Base-by-base conservation (phyloP, 2,888 invertebrate species). In the Junonia oenone region DNA sequence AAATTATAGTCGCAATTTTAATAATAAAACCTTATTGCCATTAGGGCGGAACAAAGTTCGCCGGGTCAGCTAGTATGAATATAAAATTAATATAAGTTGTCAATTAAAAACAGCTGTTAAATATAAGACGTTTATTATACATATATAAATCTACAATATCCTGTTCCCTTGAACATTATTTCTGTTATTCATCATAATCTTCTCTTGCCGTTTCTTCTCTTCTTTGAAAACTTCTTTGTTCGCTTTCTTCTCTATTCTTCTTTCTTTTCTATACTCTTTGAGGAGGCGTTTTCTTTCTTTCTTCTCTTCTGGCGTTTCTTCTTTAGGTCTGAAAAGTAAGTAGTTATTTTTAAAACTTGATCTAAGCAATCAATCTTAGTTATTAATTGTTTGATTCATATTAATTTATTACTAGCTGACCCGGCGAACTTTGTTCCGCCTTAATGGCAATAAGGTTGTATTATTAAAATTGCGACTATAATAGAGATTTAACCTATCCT, bases 211-310 rank as follows among this genome's bases (percentile, higher is more conserved):
- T 69, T 95, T 95, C 83, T 95, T 94, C 72, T 97, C 97, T 66
- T 96, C 95, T 72, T 95, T 97, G 75, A 97, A 97, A 0, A 96
- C 96, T 31, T 93, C 90, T 9, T 92, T 91, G 73, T 97, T 97
- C 0, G 94, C 93, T 76, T 97, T 97, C 81, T 93, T 94, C 75
- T 97, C 97, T 50, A 93, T 72, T 73, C 97, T 91, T 61, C 97
- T 92, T 71, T 96, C 96, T 82, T 85, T 92, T 68, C 95, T 92
- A 69, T 95, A 96, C 65, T 95, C 95, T 74, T 94, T 96, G 0
- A 98, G 87, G 2, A 94, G 90, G 37, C 93, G 92, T 77, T 98
- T 98, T 2, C 98, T 89, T 68, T 94, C 93, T 64, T 91, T 93
- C 68, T 94, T 93, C 64, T 97, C 95, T 68, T 96, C 96, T 0